Base-by-base conservation (phyloP, 1,140 invertebrate genomes). In the Saccostrea cuccullata region DNA sequence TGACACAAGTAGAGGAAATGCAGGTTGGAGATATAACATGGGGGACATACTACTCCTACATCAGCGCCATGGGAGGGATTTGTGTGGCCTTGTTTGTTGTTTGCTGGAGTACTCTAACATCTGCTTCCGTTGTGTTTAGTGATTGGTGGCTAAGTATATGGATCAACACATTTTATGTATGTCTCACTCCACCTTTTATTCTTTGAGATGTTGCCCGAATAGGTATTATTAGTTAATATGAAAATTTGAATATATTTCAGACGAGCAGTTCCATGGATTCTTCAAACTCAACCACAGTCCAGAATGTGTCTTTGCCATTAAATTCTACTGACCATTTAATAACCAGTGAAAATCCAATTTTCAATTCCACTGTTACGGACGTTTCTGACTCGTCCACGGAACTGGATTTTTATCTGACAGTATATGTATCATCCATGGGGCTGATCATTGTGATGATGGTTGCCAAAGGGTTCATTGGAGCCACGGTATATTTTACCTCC, bases 121-220 rank as follows among this genome's bases (percentile, higher is more conserved):
- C 96, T 55, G 96, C 95, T 1, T 95, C 95, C 47, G 95, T 95
- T 17, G 94, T 95, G 40, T 97, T 97, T 91, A 96, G 96, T 90
- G 96, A 96, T 83, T 96, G 96, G 95, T 97, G 97, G 96, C 93
- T 97, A 2, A 96, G 96, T n/a, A 90, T 94, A 84, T 97, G 97
- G 97, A 95, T 97, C 55, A 94, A 94, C 56, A 58, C 58, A 40
- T 64, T 55, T 36, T 83, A 13, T 8, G 73, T 83, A 58, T 9
- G 55, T 30, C 23, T 60, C 23, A 60, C 55, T 11, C 6, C 23
- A 4, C 73, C 17, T 40, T 82, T 23, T 23, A 15, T 15, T 55
- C 23, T 15, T 5, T 86, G 1, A 84, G 55, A 70, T 26, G 9
- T 23, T 15, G 26, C 13, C 5, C 40, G 20, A 20, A 82, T 82